These are phyloP conservation scores for Oasisia sp. DNA, from an alignment of 2,888 invertebrate species.

Conservation along the genomic window DNA sequence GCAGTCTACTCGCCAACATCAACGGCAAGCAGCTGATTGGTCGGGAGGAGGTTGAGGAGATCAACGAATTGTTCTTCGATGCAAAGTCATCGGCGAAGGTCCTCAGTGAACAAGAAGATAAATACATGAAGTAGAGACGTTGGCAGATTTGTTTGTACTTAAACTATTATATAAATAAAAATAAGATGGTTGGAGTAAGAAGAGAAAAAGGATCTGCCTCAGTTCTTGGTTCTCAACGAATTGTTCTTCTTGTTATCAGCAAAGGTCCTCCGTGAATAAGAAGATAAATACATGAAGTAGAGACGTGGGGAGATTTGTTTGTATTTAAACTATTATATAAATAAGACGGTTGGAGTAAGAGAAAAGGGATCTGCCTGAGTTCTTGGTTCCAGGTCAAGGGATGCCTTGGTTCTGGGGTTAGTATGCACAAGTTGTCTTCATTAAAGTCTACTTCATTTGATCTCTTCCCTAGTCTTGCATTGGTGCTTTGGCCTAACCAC, in stretches of 20 bases:
- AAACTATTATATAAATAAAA: not conserved
- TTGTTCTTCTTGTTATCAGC: constrained; percentile 96
- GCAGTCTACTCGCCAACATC: constrained; percentile 86
- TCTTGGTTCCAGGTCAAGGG: not conserved
- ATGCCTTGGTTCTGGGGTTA: not conserved
- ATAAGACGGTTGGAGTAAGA: not conserved
- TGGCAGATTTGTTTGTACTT: constrained; percentile 7
- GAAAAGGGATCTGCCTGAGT: not conserved
- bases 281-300: constrained; percentile 90
- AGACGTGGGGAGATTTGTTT: not conserved
- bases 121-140: constrained; percentile 81
- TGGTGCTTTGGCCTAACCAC: too few species aligned
- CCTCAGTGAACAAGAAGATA: constrained; percentile 87
- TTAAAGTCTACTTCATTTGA: not conserved
- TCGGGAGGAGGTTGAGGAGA: constrained; percentile 85
- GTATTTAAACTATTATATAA: constrained; percentile 8
- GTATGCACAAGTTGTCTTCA: not conserved
- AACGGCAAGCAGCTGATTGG: constrained; percentile 83
- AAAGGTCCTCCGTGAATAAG: constrained; percentile 86
- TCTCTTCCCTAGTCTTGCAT: not conserved
- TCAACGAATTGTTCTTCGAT: constrained; percentile 86
- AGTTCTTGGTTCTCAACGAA: constrained; percentile 66
- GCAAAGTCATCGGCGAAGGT: constrained; percentile 96
- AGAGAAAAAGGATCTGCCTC: not conserved
- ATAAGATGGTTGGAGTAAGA: not conserved